phyloP scores from a whole-genome alignment of 2,113 vertebrate genomes.

The human region DNA sequence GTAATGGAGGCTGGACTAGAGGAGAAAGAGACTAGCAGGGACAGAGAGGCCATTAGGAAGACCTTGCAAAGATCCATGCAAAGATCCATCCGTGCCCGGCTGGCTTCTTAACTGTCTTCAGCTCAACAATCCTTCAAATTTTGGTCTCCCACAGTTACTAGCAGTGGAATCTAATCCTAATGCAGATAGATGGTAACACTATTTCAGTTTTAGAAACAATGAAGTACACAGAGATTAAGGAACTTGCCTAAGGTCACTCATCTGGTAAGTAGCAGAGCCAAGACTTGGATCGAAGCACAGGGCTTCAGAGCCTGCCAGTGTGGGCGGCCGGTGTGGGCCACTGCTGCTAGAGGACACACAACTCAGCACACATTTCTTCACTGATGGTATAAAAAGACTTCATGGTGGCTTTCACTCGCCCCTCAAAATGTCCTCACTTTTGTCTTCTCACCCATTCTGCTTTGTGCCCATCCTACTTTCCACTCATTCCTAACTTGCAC shows the following conservation, averaged over 20 bases:
- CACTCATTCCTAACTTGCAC: neutral
- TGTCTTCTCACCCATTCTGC: neutral
- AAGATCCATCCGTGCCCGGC: neutral
- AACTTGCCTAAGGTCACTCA: neutral
- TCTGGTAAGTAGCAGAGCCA: neutral
- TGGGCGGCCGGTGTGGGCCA: neutral
- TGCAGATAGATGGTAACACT: neutral
- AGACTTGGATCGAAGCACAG: neutral
- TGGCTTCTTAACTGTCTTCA: too few relatives aligned
- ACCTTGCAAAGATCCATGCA: neutral
- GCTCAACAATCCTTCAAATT: neutral
- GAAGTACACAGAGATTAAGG: neutral
- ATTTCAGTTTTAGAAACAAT: neutral
- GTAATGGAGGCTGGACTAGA: neutral
- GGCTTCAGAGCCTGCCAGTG: neutral
- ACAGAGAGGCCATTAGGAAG: neutral
- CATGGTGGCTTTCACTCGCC: neutral
- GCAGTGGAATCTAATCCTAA: neutral
- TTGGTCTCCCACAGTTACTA: neutral
- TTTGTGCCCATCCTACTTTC: neutral
- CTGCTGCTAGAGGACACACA: neutral
- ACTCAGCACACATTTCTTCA: neutral
- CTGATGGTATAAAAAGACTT: neutral
- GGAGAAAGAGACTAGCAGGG: neutral
- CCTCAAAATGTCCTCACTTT: neutral